Percentiles rank a stretch among this genome's conserved stretches.
phyloP scores from a whole-genome alignment of 2,888 invertebrate species.

The Apoda limacodes region DNA sequence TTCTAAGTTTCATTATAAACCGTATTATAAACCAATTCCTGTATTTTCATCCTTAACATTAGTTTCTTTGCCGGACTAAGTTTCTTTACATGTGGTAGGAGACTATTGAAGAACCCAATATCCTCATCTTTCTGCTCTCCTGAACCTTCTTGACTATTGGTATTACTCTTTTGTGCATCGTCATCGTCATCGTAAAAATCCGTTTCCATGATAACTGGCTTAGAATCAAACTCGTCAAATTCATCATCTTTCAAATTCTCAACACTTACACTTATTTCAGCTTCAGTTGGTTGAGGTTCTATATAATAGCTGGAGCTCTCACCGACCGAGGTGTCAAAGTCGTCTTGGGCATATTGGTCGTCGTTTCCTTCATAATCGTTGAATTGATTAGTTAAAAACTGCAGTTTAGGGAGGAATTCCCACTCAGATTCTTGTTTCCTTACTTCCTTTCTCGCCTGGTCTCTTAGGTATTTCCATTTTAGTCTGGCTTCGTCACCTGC shows the following conservation, averaged over 20 bases:
- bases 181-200: slow-evolving; percentile 62
- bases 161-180: slow-evolving; percentile 35
- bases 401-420: slow-evolving; percentile 51
- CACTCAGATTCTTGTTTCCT: slow-evolving; percentile 55
- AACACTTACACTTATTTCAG: slow-evolving; percentile 15
- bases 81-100: slow-evolving; percentile 57
- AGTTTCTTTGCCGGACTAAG: slow-evolving; percentile 56
- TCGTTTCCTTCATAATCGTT: slow-evolving; percentile 53
- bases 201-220: slow-evolving; percentile 58
- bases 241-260: slow-evolving; percentile 45
- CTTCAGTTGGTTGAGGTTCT: slow-evolving; percentile 28
- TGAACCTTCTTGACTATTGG: slow-evolving; percentile 23
- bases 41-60: slow-evolving; percentile 61
- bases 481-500: slow-evolving; percentile 58
- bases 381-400: slow-evolving; percentile 55
- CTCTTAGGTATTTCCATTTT: slow-evolving; percentile 61
- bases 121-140: slow-evolving; percentile 47
- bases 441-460: slow-evolving; percentile 57
- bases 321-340: slow-evolving; percentile 35
- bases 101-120: slow-evolving; percentile 57
- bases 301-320: slow-evolving; percentile 40
- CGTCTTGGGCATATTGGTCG: slow-evolving; percentile 26
- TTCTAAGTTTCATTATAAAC: slow-evolving; percentile 50
- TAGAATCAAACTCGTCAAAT: slow-evolving; percentile 60
- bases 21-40: slow-evolving; percentile 59